Conservation (phyloP, 2,888 invertebrate genomes). For the Ryuthela nishihirai region DNA sequence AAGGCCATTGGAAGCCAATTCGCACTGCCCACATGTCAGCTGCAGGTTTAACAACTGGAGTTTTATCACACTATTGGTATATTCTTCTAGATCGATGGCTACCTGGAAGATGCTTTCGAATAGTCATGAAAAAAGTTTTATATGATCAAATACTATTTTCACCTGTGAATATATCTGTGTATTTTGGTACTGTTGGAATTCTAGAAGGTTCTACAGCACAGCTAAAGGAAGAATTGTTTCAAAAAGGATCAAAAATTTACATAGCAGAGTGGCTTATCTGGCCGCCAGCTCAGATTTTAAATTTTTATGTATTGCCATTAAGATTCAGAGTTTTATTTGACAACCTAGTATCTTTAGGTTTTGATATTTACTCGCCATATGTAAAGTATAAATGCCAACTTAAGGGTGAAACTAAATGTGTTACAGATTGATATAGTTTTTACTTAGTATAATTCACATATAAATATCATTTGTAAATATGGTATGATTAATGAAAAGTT, state of each 20-base stretch:
- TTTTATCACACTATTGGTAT: constrained; percentile 85
- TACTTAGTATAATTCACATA: too few relatives aligned
- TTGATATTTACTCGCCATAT: constrained; percentile 78
- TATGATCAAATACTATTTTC: constrained; percentile 81
- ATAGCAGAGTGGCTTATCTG: constrained; percentile 86
- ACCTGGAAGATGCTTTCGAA: constrained; percentile 63
- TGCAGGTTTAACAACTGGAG: constrained; percentile 71
- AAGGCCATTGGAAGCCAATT: constrained; percentile 49
- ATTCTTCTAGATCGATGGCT: constrained; percentile 66
- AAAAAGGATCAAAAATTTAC: constrained; percentile 73
- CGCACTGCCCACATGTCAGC: constrained; percentile 72
- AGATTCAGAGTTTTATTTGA: constrained; percentile 81
- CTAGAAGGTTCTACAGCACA: constrained; percentile 63
- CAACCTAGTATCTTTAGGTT: constrained; percentile 76
- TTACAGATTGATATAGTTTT: too few relatives aligned
- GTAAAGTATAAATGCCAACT: constrained; percentile 59
- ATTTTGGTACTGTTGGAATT: constrained; percentile 70
- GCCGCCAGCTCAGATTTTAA: constrained; percentile 90
- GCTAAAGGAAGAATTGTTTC: constrained; percentile 63
- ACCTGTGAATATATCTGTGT: constrained; percentile 70
- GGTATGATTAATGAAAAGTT: too few relatives aligned
- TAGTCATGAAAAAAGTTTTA: constrained; percentile 71
- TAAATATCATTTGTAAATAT: too few relatives aligned
- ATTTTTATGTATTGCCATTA: constrained; percentile 80
- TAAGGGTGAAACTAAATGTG: constrained; percentile 18